A percentile compares a stretch with the other conserved stretches of the same genome.
These are phyloP conservation scores for Cydia fagiglandana DNA, from an alignment of 1,140 invertebrate species.

Conservation along the genomic window DNA sequence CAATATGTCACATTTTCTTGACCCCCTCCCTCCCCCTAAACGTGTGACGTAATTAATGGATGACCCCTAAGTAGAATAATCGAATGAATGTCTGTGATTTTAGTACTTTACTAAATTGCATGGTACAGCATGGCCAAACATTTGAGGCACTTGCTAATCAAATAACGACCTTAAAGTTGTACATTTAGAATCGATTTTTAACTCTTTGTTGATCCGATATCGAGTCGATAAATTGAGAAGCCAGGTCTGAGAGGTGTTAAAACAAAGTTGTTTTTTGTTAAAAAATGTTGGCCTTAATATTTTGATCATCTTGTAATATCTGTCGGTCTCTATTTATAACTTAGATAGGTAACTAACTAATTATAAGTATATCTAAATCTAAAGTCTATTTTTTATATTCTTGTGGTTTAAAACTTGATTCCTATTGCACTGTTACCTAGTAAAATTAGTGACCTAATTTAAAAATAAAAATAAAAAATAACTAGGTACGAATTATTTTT, in stretches of 20 bases:
- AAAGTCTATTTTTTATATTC: slow-evolving; percentile 6
- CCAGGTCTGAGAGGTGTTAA: no score
- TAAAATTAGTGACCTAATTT: neutral
- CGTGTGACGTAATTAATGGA: no score
- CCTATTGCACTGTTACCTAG: neutral
- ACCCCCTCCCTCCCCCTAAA: no score
- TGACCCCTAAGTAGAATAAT: neutral
- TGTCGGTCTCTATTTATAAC: neutral
- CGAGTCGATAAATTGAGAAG: no score
- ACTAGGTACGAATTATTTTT: no score
- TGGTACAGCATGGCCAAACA: no score
- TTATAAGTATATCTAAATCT: slow-evolving; percentile 9
- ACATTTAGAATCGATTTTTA: no score
- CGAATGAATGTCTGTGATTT: neutral
- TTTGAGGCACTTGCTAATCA: no score
- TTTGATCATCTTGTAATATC: neutral
- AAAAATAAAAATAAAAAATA: neutral
- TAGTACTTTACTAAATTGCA: neutral
- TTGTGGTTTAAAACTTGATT: neutral
- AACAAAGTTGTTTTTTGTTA: neutral
- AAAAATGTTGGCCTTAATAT: neutral
- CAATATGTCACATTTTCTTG: no score
- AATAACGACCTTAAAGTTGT: no score
- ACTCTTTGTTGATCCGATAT: no score
- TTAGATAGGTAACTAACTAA: neutral